phyloP scores from a whole-genome alignment of 2,797 vertebrate species.

The Neosilurus mollespiculum region DNA sequence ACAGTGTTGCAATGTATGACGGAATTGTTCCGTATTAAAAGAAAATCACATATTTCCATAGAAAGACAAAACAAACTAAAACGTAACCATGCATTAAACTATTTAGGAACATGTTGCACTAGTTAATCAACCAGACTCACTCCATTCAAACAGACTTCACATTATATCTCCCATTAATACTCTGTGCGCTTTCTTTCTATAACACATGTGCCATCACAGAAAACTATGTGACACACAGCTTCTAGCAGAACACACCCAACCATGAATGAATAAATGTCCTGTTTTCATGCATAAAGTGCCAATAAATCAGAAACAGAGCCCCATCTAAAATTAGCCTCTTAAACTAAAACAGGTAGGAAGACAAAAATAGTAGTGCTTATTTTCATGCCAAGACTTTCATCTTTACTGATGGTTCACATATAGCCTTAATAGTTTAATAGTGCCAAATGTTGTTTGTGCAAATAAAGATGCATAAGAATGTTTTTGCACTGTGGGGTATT shows the following conservation, averaged over 20 bases:
- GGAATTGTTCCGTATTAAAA: not conserved
- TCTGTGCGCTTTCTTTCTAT: not conserved
- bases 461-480: not conserved
- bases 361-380: constrained; percentile 23
- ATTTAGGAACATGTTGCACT: not conserved
- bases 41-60: not conserved
- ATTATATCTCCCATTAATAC: not conserved
- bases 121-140: not conserved
- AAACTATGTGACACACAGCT: constrained; percentile 32
- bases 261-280: constrained; percentile 50
- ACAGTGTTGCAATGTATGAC: constrained; percentile 15
- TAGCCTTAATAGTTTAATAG: constrained; percentile 46
- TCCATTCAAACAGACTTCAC: not conserved
- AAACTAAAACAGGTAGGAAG: constrained; percentile 45
- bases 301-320: constrained; percentile 40
- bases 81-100: not conserved
- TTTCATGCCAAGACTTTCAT: constrained; percentile 37
- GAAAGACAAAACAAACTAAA: not conserved
- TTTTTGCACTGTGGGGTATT: not conserved
- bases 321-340: constrained; percentile 53
- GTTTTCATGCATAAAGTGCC: constrained; percentile 39
- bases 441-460: constrained; percentile 28
- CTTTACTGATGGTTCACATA: constrained; percentile 38
- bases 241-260: constrained; percentile 36
- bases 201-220: not conserved